These are phyloP conservation scores for Vireo altiloquus DNA, from an alignment of 2,113 vertebrate genomes.

Conservation along the genomic window DNA sequence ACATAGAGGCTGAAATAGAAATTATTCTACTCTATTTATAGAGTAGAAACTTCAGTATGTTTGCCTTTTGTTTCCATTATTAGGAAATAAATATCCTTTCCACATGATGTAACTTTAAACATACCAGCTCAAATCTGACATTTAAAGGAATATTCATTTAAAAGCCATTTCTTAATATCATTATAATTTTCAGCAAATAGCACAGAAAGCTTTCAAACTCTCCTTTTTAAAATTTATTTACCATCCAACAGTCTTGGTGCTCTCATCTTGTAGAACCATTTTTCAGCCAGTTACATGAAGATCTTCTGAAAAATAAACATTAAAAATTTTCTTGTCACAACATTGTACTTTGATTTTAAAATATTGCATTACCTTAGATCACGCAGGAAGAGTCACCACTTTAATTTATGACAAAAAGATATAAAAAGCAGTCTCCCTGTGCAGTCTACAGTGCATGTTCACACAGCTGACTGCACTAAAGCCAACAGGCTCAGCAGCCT, in stretches of 20 bases:
- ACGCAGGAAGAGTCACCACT: not conserved
- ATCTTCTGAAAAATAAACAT: not conserved
- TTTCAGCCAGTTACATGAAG: constrained; percentile 3
- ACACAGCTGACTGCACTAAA: not conserved
- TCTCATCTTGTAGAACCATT: constrained; percentile 17
- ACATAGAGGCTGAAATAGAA: not conserved
- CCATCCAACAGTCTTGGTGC: constrained; percentile 21
- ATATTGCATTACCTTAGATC: not conserved
- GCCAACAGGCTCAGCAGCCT: not conserved
- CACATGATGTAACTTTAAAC: not conserved
- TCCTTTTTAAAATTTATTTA: not conserved
- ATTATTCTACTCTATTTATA: not conserved
- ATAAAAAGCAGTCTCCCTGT: not conserved
- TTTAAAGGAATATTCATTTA: not conserved
- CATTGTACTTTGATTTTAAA: not conserved
- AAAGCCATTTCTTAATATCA: not conserved
- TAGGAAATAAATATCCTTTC: not conserved
- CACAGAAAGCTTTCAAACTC: not conserved
- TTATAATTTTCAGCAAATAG: not conserved
- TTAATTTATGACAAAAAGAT: not conserved
- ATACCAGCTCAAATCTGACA: not conserved
- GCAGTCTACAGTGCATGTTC: not conserved
- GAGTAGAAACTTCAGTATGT: not conserved
- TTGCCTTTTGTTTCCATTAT: not conserved
- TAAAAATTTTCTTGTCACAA: not conserved